Percentiles rank a stretch among this genome's conserved stretches.
phyloP scores from a whole-genome alignment of 2,797 vertebrate species.

The Craterocephalus amniculus region DNA sequence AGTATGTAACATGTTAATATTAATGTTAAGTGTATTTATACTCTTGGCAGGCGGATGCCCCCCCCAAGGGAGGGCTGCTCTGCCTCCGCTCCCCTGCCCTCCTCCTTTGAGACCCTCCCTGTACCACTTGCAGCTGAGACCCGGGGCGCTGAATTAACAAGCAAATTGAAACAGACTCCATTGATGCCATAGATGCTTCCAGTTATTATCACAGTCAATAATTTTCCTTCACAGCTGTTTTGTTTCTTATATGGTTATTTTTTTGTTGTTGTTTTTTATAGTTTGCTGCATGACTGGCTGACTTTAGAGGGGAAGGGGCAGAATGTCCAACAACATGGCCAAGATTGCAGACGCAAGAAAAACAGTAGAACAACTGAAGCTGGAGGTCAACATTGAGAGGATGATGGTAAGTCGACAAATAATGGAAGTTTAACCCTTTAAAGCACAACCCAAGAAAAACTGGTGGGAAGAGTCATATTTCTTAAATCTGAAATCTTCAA shows the following conservation, averaged over 20 bases:
- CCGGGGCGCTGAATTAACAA: constrained; percentile 76
- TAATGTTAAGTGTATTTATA: constrained; percentile 67
- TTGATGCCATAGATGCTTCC: constrained; percentile 26
- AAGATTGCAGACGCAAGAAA: constrained; percentile 93
- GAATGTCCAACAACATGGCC: constrained; percentile 95
- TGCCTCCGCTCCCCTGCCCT: constrained; percentile 58
- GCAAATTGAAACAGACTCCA: constrained; percentile 77
- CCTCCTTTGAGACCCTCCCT: constrained; percentile 75
- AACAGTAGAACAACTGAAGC: constrained; percentile 91
- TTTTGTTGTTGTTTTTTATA: not conserved
- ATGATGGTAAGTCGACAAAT: constrained; percentile 86
- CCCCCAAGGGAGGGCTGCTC: constrained; percentile 52
- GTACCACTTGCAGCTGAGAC: constrained; percentile 82
- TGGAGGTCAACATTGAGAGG: constrained; percentile 94
- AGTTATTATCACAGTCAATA: constrained; percentile 1
- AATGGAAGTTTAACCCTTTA: not conserved
- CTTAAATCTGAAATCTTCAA: no score
- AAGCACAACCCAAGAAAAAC: no score
- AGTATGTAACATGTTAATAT: constrained; percentile 43
- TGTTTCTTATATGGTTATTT: not conserved
- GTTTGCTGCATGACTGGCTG: constrained; percentile 41
- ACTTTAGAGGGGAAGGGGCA: constrained; percentile 22
- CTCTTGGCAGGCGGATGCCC: constrained; percentile 33
- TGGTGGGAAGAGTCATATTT: no score
- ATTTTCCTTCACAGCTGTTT: not conserved